phyloP scores from a whole-genome alignment of 2,888 invertebrate genomes.

The Branchipolynoe longqiensis region DNA sequence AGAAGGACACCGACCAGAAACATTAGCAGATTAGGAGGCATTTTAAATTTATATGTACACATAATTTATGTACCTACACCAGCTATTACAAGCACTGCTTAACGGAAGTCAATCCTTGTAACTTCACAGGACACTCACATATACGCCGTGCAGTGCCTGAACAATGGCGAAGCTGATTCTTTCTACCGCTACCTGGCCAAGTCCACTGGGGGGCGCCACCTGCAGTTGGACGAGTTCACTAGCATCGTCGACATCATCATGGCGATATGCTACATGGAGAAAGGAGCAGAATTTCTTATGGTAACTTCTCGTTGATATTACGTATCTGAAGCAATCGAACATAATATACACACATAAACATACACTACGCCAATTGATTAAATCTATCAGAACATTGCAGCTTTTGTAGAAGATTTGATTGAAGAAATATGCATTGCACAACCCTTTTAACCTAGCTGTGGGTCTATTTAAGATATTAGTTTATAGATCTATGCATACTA shows the following conservation, averaged over 20 bases:
- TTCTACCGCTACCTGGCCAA: constrained; percentile 73
- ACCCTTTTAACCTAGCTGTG: no score
- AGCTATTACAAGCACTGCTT: neutral
- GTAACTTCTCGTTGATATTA: no score
- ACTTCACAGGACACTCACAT: constrained; percentile 72
- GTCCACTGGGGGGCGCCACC: constrained; percentile 73
- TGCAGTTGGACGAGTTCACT: constrained; percentile 73
- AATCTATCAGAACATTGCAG: no score
- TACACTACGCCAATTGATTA: no score
- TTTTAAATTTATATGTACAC: no score
- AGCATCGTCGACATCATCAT: constrained; percentile 77
- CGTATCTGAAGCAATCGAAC: no score
- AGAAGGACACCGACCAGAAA: no score
- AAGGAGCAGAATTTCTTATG: constrained; percentile 72
- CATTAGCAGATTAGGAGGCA: no score
- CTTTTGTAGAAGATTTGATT: neutral
- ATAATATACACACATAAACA: no score
- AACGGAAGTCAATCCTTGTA: neutral
- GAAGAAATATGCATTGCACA: neutral
- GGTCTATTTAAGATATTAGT: no score
- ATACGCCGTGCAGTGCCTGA: constrained; percentile 71
- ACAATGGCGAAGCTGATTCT: constrained; percentile 10
- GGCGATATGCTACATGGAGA: constrained; percentile 79
- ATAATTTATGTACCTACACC: no score
- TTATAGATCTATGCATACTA: no score